Percentiles rank a stretch among this genome's conserved stretches.
These are phyloP conservation scores for Cyclophora albipunctata DNA, from an alignment of 2,888 invertebrate species.

Conservation along the genomic window DNA sequence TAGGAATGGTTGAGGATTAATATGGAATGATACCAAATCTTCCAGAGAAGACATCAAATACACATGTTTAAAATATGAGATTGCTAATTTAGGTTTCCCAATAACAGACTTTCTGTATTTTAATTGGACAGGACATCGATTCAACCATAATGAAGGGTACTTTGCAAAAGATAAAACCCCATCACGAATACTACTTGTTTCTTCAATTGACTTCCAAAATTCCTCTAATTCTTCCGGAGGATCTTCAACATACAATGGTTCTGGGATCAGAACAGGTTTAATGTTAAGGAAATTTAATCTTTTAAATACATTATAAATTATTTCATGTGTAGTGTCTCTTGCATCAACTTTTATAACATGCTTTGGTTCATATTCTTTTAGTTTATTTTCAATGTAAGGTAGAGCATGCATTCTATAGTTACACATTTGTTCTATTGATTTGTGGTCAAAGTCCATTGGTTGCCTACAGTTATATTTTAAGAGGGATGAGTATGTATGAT, in stretches of 20 bases:
- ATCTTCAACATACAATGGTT: conserved; percentile 54
- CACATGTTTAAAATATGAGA: conserved; percentile 77
- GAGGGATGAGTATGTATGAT: conserved; percentile 15
- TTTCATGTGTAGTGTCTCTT: conserved; percentile 53
- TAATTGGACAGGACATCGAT: conserved; percentile 79
- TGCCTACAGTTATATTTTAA: conserved; percentile 64
- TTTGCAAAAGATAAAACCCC: conserved; percentile 43
- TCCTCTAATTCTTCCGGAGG: conserved; percentile 52
- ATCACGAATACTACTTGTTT: conserved; percentile 37
- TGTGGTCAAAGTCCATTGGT: conserved; percentile 58
- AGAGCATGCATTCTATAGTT: conserved; percentile 59
- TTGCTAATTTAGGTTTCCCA: conserved; percentile 73
- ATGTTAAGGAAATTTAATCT: conserved; percentile 45
- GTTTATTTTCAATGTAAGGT: conserved; percentile 63
- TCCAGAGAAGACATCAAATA: conserved; percentile 74
- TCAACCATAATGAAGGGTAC: conserved; percentile 73
- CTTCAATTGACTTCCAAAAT: conserved; percentile 53
- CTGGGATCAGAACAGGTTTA: conserved; percentile 50
- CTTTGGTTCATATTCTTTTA: conserved; percentile 71
- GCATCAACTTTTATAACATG: conserved; percentile 76
- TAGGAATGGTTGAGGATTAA: conserved; percentile 78
- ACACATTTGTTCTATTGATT: conserved; percentile 64
- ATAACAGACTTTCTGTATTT: conserved; percentile 62
- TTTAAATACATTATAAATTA: conserved; percentile 66
- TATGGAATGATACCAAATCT: conserved; percentile 69